These are phyloP conservation scores for Dicentrarchus labrax DNA, from an alignment of 2,113 vertebrate genomes.

Conservation along the genomic window DNA sequence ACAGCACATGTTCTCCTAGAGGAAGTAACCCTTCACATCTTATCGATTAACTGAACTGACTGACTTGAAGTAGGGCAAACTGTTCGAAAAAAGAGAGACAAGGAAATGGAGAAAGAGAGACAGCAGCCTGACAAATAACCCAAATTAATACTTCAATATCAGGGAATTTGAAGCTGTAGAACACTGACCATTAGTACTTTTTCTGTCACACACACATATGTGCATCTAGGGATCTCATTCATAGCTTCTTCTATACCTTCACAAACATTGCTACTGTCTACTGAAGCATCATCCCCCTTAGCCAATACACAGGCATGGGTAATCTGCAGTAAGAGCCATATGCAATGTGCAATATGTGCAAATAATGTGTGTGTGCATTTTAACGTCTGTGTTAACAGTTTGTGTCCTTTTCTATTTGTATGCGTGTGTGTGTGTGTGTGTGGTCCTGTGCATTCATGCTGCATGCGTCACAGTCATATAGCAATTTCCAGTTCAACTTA, in stretches of 20 bases:
- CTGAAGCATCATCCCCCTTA: not conserved
- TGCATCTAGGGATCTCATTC: not conserved
- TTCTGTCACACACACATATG: not conserved
- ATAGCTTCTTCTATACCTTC: not conserved
- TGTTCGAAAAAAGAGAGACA: constrained; percentile 27
- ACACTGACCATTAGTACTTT: not conserved
- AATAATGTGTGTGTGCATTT: not conserved
- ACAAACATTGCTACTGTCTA: not conserved
- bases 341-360: not conserved
- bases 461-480: not conserved
- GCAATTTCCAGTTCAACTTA: not conserved
- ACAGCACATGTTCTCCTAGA: not conserved
- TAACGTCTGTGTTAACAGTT: not conserved
- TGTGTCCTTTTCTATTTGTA: not conserved
- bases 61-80: constrained; percentile 36
- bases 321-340: not conserved
- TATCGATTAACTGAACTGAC: constrained; percentile 42
- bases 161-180: not conserved
- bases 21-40: not conserved
- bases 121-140: not conserved
- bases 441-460: not conserved
- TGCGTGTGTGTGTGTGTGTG: too few relatives aligned
- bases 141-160: not conserved
- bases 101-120: not conserved
- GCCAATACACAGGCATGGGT: not conserved